Conservation (phyloP, 2,113 vertebrate species). For the Apteryx owenii region DNA sequence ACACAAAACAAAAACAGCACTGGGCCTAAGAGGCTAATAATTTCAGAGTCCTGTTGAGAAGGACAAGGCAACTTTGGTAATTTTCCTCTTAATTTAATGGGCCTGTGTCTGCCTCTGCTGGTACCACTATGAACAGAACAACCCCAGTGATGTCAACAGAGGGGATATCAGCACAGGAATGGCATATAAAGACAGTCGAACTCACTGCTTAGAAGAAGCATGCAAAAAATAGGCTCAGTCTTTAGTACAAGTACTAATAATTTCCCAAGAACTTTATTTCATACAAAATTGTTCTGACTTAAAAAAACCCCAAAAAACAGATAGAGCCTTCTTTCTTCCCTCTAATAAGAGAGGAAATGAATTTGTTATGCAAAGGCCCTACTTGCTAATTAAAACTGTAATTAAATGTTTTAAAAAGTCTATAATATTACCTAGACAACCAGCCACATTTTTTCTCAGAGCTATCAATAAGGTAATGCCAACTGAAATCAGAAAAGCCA, state of each 20-base stretch:
- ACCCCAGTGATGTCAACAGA: too few species aligned
- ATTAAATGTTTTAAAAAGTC: slow-evolving; percentile 34
- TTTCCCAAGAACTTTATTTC: background rate
- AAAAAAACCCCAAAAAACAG: background rate
- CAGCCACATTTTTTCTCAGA: background rate
- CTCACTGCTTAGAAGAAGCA: background rate
- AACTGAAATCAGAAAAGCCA: slow-evolving; percentile 7
- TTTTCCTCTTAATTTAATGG: background rate
- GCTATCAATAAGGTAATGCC: background rate
- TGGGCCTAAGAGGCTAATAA: background rate
- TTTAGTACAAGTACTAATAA: background rate
- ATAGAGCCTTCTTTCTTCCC: background rate
- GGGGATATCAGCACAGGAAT: too few species aligned
- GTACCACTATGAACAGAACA: background rate
- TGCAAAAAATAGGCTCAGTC: too few species aligned
- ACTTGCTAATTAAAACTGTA: slow-evolving; percentile 47
- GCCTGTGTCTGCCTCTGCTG: background rate
- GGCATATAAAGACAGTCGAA: background rate
- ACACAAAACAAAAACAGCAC: background rate
- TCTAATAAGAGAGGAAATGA: background rate
- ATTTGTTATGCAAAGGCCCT: background rate
- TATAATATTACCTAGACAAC: slow-evolving; percentile 1
- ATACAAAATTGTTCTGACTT: background rate
- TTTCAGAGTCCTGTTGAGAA: too few species aligned
- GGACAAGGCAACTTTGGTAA: background rate